phyloP scores from a whole-genome alignment of 1,140 invertebrate species.

The Trichoplusia ni region DNA sequence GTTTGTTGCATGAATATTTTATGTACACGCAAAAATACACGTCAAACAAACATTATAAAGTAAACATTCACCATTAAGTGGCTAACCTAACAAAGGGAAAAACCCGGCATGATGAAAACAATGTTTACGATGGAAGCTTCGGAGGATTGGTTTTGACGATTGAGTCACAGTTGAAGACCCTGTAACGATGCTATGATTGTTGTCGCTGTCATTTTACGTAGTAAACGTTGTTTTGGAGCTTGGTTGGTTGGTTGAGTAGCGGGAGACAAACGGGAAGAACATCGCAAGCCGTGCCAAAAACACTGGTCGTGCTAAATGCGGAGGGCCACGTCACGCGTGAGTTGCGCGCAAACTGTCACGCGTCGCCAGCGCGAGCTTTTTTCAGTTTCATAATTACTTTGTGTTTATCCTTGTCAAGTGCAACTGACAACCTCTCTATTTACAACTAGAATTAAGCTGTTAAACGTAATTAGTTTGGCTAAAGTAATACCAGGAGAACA shows the following conservation, averaged over 20 bases:
- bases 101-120: neutral
- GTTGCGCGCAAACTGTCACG: slow-evolving; percentile 56
- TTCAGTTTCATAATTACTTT: slow-evolving; percentile 43
- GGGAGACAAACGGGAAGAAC: slow-evolving; percentile 34
- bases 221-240: slow-evolving; percentile 18
- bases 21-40: neutral
- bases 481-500: no score
- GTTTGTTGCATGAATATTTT: neutral
- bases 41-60: neutral
- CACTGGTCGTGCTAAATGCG: slow-evolving; percentile 65
- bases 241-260: slow-evolving; percentile 6
- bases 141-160: neutral
- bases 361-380: slow-evolving; percentile 21
- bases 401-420: slow-evolving; percentile 31
- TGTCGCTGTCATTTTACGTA: slow-evolving; percentile 18
- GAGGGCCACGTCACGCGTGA: slow-evolving; percentile 63
- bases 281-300: slow-evolving; percentile 56
- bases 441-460: neutral
- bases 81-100: neutral
- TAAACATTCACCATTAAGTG: neutral
- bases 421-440: slow-evolving; percentile 29
- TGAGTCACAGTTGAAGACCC: slow-evolving; percentile 6
- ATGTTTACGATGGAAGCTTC: neutral
- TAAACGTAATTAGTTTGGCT: neutral
- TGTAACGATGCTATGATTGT: slow-evolving; percentile 28